phyloP scores from a whole-genome alignment of 2,888 invertebrate genomes.

The Carabus problematicus region DNA sequence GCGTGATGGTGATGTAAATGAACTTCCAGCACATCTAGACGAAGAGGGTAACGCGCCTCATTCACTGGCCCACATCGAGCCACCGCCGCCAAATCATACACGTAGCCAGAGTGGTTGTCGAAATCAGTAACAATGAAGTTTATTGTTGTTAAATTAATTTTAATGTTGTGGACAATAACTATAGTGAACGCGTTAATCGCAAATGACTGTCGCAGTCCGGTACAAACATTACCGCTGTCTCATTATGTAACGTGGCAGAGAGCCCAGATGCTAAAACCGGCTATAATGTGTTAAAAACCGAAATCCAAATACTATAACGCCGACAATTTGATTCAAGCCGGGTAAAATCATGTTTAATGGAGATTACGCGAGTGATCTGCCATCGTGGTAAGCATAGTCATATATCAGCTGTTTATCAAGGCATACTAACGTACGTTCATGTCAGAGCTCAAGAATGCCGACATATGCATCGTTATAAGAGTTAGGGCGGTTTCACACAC shows the following conservation, averaged over 20 bases:
- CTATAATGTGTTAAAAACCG: not conserved
- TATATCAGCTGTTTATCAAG: conserved; percentile 43
- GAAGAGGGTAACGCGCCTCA: no score
- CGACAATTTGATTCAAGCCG: not conserved
- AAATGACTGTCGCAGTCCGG: conserved; percentile 32
- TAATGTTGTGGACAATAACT: not conserved
- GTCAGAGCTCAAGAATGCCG: conserved; percentile 42
- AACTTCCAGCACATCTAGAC: no score
- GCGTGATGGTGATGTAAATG: no score
- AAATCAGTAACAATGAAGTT: not conserved
- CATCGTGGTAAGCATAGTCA: conserved; percentile 43
- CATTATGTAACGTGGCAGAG: not conserved
- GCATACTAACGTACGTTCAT: conserved; percentile 38
- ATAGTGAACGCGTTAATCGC: conserved; percentile 28
- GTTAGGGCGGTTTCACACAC: no score
- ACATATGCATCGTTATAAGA: conserved; percentile 32
- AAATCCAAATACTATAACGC: no score
- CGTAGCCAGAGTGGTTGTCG: no score
- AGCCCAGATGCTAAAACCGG: not conserved
- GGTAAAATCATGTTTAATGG: conserved; percentile 33
- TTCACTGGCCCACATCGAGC: no score
- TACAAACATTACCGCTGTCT: conserved; percentile 26
- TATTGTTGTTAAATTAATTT: not conserved
- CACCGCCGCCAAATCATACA: no score
- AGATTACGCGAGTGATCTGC: conserved; percentile 31